A percentile compares a stretch with the other conserved stretches of the same genome.
phyloP scores from a whole-genome alignment of 2,888 invertebrate species.

The Pimpla rufipes region DNA sequence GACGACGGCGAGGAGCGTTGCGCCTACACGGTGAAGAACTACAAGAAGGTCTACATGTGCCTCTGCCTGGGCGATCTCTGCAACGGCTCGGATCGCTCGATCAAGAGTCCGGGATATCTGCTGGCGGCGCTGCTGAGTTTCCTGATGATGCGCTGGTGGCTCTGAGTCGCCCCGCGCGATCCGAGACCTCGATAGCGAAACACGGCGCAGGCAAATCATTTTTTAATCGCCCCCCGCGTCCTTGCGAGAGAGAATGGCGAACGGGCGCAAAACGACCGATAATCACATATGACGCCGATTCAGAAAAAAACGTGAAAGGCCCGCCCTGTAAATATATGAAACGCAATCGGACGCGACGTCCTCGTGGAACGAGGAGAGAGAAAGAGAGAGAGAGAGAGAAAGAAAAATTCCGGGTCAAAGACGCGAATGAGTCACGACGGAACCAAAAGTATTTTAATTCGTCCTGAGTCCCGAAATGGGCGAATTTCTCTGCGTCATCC shows the following conservation, averaged over 20 bases:
- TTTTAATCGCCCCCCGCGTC: neutral
- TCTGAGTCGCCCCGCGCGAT: conserved; percentile 57
- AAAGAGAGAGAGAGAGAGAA: too few species aligned
- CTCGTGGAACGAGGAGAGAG: neutral
- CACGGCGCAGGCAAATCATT: neutral
- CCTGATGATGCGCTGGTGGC: conserved; percentile 71
- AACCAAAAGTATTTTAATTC: conserved; percentile 12
- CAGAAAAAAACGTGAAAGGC: neutral
- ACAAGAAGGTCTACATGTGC: conserved; percentile 95
- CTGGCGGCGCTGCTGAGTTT: conserved; percentile 61
- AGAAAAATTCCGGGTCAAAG: neutral
- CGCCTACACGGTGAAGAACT: conserved; percentile 93
- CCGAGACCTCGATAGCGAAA: neutral
- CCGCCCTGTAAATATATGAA: conserved; percentile 59
- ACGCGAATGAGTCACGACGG: conserved; percentile 6
- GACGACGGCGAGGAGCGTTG: conserved; percentile 96
- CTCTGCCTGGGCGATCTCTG: conserved; percentile 96
- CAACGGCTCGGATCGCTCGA: conserved; percentile 86
- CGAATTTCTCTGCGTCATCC: neutral
- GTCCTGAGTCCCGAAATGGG: neutral
- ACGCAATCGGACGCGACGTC: neutral
- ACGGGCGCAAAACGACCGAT: neutral
- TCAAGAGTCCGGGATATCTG: conserved; percentile 59
- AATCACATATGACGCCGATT: neutral
- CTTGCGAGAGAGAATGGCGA: neutral